These are phyloP conservation scores for Catharus minimus DNA, from an alignment of 2,113 vertebrate species.

Conservation along the genomic window DNA sequence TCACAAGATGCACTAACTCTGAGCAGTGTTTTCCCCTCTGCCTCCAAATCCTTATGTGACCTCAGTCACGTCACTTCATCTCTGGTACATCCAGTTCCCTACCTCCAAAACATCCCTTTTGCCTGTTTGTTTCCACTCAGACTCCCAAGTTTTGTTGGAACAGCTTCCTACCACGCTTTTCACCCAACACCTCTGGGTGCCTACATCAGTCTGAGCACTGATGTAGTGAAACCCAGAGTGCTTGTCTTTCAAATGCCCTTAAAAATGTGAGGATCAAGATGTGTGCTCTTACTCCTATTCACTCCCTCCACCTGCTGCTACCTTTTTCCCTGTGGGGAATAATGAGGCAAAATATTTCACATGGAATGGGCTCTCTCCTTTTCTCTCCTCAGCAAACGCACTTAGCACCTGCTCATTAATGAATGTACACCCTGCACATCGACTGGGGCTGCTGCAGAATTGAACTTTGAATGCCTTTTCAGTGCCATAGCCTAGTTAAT, in stretches of 20 bases:
- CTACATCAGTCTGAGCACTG: neutral
- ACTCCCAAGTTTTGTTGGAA: neutral
- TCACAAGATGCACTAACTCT: neutral
- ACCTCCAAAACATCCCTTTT: neutral
- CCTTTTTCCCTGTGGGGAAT: neutral
- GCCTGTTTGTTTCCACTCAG: neutral
- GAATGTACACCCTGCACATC: neutral
- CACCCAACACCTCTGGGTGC: neutral
- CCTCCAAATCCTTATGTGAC: neutral
- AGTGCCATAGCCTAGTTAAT: conserved; percentile 44
- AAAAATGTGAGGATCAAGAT: neutral
- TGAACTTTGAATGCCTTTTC: conserved; percentile 31
- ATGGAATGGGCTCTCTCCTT: neutral
- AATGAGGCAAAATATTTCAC: neutral
- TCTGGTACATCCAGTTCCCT: neutral
- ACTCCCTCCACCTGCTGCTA: neutral
- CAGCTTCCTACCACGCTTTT: neutral
- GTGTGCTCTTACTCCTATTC: neutral
- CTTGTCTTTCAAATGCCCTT: neutral
- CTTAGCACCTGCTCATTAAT: conserved; percentile 34
- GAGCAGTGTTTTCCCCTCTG: neutral
- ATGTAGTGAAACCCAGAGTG: neutral
- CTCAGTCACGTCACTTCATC: neutral
- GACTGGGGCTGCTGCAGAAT: neutral
- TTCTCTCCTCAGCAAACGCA: neutral